Base-by-base conservation (phyloP, 1,140 invertebrate species). In the Hetaerina americana region DNA sequence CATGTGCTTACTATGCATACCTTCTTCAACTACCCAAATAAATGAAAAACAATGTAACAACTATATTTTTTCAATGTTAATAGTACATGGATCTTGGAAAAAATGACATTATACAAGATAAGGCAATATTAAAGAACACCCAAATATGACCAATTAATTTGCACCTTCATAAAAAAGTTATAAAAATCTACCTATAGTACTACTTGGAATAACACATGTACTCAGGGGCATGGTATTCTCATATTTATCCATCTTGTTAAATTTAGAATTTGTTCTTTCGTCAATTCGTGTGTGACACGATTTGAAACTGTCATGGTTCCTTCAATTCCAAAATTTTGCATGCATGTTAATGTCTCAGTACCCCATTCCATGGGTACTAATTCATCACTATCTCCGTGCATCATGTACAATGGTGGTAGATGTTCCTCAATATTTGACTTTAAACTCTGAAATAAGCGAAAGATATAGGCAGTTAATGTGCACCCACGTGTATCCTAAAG, bases 321-420 rank as follows among this genome's bases (percentile, higher is more conserved):
- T 26, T 81, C 77, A 0, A 88, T 81, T 5, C 84, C 84, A 5
- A 84, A 73, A 12, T 81, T 77, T 27, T 78, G 76, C 5, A 87
- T 74, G 12, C 77, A 78, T 25, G 83, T 77, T 73, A 81, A 83
- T 0, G 83, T 86, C 49, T 81, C 77, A 73, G 81, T 68, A 5
- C 84, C 86, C 86, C 86, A 88, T 57, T 80, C 75, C 12, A 81
- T 57, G 0, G 83, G 82, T 5, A 88, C 85, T 5, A 88, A 73
- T 2, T 78, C 78, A 76, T 88, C 87, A n/a, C 76, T 68, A 26
- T 72, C 70, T 18, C 81, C 82, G 73, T 83, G 82, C 49, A 80
- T 80, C 72, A 79, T 79, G 40, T 82, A 73, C 29, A 83, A 71
- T 24, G 78, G 77, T 40, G 81, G 78, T 5, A 78, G 74, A 18